phyloP scores from a whole-genome alignment of 2,113 vertebrate genomes.

The Sterna hirundo region DNA sequence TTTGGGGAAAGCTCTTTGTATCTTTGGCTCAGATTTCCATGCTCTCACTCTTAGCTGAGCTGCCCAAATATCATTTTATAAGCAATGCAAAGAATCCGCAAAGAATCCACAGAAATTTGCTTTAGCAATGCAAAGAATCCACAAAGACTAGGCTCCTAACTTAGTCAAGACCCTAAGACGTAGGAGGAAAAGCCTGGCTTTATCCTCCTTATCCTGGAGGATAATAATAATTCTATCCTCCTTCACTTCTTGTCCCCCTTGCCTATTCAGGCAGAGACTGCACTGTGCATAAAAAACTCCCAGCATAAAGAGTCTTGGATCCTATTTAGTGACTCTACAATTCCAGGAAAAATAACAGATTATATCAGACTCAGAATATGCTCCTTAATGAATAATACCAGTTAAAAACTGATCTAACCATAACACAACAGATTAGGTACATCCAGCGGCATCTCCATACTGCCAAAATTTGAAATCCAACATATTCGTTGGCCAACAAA shows the following conservation, averaged over 20 bases:
- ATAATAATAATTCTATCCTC: background rate
- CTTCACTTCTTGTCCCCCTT: background rate
- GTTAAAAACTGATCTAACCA: background rate
- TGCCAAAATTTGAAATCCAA: background rate
- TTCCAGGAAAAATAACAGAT: slow-evolving; percentile 59
- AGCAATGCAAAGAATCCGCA: background rate
- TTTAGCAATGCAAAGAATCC: background rate
- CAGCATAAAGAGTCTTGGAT: background rate
- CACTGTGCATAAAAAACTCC: background rate
- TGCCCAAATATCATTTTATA: background rate
- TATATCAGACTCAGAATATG: slow-evolving; percentile 41
- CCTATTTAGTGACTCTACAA: background rate
- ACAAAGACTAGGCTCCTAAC: background rate
- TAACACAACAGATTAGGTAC: background rate
- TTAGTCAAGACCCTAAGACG: background rate
- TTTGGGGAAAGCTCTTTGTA: background rate
- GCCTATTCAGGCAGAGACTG: background rate
- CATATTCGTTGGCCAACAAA: background rate
- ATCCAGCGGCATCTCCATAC: background rate
- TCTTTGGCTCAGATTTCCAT: background rate
- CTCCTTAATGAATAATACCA: slow-evolving; percentile 3
- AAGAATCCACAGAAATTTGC: no score
- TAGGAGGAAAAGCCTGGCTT: background rate
- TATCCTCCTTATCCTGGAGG: background rate
- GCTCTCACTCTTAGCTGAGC: slow-evolving; percentile 5